Percentiles rank a stretch among this genome's conserved stretches.
These are phyloP conservation scores for Zoanthus sansibaricus DNA, from an alignment of 92 coral and sea anemone genomes.

Conservation along the genomic window DNA sequence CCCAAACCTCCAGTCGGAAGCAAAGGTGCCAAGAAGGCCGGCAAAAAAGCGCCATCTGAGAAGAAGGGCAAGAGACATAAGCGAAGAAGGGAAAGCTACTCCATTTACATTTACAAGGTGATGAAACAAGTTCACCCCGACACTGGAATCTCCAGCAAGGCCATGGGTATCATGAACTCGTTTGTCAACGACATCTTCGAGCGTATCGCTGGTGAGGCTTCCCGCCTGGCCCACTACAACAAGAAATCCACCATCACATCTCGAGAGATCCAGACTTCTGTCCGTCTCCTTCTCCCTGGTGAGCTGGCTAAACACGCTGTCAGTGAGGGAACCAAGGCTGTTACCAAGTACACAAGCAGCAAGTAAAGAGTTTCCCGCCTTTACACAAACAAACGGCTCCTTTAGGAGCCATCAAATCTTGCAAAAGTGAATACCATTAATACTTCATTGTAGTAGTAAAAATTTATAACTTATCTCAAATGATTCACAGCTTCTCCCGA, in stretches of 20 bases:
- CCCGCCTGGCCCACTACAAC: conserved; percentile 74
- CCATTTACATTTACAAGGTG: conserved; percentile 74
- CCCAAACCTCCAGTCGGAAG: background rate
- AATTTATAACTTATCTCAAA: no score
- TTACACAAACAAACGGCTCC: conserved; percentile 75
- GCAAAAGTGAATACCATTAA: background rate
- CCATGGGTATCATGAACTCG: conserved; percentile 79
- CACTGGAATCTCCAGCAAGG: conserved; percentile 76
- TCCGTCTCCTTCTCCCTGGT: conserved; percentile 60
- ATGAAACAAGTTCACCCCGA: conserved; percentile 79
- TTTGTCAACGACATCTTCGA: conserved; percentile 81
- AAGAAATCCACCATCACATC: conserved; percentile 72
- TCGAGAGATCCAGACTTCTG: conserved; percentile 44
- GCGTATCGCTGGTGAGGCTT: conserved; percentile 73
- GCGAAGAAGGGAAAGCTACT: conserved; percentile 59
- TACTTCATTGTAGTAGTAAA: no score
- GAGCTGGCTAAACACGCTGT: conserved; percentile 99
- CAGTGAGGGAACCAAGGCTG: conserved; percentile 99
- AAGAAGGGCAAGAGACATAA: no score
- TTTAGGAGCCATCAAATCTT: conserved; percentile 84
- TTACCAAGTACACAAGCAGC: conserved; percentile 98
- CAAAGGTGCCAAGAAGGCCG: conserved; percentile 1
- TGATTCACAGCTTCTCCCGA: no score
- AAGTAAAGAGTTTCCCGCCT: conserved; percentile 72
- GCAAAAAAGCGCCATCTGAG: background rate